Evolutionary conservation across 2,797 vertebrate species (phyloP).

Genomic region (Perodicticus potto): DNA sequence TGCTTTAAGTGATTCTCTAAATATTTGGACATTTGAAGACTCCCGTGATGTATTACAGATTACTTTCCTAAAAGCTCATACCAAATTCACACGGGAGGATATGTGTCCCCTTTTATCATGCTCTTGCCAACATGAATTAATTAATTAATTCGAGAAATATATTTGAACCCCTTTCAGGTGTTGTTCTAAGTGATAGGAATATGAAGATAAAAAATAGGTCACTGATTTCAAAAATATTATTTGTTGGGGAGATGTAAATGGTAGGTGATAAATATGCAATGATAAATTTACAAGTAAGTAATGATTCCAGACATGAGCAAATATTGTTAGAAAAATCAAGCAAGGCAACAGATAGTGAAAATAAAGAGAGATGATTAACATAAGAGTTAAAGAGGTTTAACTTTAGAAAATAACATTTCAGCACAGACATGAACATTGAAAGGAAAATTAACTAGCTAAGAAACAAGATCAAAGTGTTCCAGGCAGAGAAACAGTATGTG

Average conservation of each 20-base stretch:
- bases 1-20: neutral
- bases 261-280: neutral
- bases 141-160: neutral
- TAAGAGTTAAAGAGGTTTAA: neutral
- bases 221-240: neutral
- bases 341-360: neutral
- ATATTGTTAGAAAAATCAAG: neutral
- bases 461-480: neutral
- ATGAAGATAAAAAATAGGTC: neutral
- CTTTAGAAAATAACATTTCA: neutral
- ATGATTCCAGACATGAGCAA: neutral
- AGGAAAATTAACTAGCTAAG: neutral
- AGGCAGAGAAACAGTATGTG: neutral
- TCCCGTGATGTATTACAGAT: neutral
- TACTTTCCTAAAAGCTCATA: constrained; percentile 13
- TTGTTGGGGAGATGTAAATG: neutral
- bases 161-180: neutral
- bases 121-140: neutral
- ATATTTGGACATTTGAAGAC: neutral
- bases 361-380: neutral
- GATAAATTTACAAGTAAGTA: neutral
- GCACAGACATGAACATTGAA: neutral
- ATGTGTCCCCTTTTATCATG: neutral
- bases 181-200: neutral
- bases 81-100: neutral